Evolutionary conservation across 1,140 invertebrate species (phyloP), one percentile per base, ranked within the genome.

Genomic region (Anastrepha obliqua): DNA sequence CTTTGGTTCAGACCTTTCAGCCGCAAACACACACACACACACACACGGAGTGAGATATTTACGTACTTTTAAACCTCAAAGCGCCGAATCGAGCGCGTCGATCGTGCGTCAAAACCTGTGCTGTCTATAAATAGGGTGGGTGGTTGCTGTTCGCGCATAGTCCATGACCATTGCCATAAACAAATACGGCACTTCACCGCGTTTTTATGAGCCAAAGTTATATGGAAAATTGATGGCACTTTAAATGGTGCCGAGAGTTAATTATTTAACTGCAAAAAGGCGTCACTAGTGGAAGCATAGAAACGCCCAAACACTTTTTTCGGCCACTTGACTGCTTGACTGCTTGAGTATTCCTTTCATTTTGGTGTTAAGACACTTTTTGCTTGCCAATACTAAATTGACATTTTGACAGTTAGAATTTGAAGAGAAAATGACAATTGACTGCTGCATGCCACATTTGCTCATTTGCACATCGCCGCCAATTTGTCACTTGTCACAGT

Each of bases 361-460:
- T 81, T 81, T 81, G 74, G 74, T 55, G 47, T 74, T 74, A 47
- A 47, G 67, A 74, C 67, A 58, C 8, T 81, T 58, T 81, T n/a
- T 55, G 55, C 44, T 74, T 55, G 74, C 74, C 29, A 81, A 81
- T 81, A 81, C 74, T 55, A 55, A 81, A 29, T 55, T 55, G 74
- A 47, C 47, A 81, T 81, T 20, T 81, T 81, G 74, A 81, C 74
- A 81, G 74, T 81, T 81, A 81, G 74, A 81, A 55, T 81, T 81
- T 81, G 47, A 81, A 81, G n/a, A 58, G 74, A 81, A 81, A 81
- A 81, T 81, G 74, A 58, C 74, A 81, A 58, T 29, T 81, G 74
- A 81, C 47, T 81, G 74, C 51, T 55, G 55, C 74, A 58, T 81
- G 74, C 74, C 74, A 55, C 74, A 81, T 81, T 74, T 74, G 42